These are phyloP conservation scores for Listrodromus nycthemerus DNA, from an alignment of 2,888 invertebrate genomes.

Conservation along the genomic window DNA sequence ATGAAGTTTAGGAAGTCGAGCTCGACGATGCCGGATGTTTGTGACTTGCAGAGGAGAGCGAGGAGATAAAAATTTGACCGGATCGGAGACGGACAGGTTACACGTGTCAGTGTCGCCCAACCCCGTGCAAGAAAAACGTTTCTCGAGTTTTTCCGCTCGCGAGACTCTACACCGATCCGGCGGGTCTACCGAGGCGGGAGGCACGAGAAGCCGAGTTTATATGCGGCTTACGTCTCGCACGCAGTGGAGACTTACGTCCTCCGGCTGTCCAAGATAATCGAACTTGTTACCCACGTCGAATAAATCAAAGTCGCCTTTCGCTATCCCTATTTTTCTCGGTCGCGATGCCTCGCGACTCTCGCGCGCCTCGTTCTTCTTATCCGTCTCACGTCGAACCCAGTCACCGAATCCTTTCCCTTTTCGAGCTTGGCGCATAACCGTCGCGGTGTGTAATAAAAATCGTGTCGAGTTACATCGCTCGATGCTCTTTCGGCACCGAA, in stretches of 20 bases:
- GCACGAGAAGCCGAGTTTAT: slow-evolving; percentile 56
- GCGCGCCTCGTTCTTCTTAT: slow-evolving; percentile 25
- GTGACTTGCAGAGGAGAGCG: not conserved
- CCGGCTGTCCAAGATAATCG: slow-evolving; percentile 74
- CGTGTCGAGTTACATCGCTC: slow-evolving; percentile 45
- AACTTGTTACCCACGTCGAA: slow-evolving; percentile 74
- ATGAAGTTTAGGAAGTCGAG: slow-evolving; percentile 13
- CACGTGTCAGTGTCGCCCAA: slow-evolving; percentile 41
- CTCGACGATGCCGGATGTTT: slow-evolving; percentile 12
- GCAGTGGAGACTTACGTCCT: slow-evolving; percentile 63
- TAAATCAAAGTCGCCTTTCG: slow-evolving; percentile 71
- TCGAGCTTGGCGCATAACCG: not conserved
- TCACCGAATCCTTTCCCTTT: not conserved
- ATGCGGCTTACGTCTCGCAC: slow-evolving; percentile 70
- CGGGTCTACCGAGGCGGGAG: slow-evolving; percentile 12
- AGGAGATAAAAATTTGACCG: slow-evolving; percentile 33
- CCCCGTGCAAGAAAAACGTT: slow-evolving; percentile 17
- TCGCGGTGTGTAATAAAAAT: slow-evolving; percentile 26
- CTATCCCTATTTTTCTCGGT: slow-evolving; percentile 22
- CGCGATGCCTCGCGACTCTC: slow-evolving; percentile 3
- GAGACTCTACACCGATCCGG: slow-evolving; percentile 29
- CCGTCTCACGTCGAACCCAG: slow-evolving; percentile 10
- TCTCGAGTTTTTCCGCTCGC: slow-evolving; percentile 2
- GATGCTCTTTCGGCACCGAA: slow-evolving; percentile 45
- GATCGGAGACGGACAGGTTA: slow-evolving; percentile 33